Percentiles rank a stretch among this genome's conserved stretches.
Evolutionary conservation across 2,797 vertebrate genomes (phyloP).

Genomic region (Peromyscus eremicus): DNA sequence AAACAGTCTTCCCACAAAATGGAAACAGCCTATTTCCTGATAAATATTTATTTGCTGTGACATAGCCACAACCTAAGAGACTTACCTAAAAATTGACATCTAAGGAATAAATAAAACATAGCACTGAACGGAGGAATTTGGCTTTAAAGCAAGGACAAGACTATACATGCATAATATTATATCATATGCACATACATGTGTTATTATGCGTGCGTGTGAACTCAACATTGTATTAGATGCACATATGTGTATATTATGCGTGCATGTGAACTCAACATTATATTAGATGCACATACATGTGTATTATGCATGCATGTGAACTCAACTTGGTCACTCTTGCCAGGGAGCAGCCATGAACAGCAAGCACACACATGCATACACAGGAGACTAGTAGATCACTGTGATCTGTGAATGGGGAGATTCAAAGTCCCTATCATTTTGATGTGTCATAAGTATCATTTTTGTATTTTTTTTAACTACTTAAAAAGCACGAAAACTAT

Average conservation of each 20-base stretch:
- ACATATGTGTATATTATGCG: too few species aligned
- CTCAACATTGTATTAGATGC: not conserved
- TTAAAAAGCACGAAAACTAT: conserved; percentile 10
- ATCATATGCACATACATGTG: too few species aligned
- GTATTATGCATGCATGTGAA: too few species aligned
- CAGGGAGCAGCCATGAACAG: not conserved
- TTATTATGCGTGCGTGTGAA: too few species aligned
- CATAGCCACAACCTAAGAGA: not conserved
- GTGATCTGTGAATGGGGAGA: not conserved
- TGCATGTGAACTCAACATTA: not conserved
- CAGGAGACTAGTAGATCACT: not conserved
- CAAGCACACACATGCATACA: not conserved
- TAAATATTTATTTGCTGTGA: conserved; percentile 64
- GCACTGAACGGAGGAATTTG: not conserved
- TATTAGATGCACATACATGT: not conserved
- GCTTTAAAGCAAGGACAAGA: not conserved
- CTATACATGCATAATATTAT: not conserved
- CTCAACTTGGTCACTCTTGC: not conserved
- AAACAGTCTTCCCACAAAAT: conserved; percentile 60
- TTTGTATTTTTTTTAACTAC: not conserved
- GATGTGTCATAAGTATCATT: not conserved
- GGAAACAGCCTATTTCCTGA: conserved; percentile 50
- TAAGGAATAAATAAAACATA: conserved; percentile 42
- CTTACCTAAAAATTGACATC: not conserved
- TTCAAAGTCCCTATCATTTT: conserved; percentile 45